Percentiles rank a stretch among this genome's conserved stretches.
Conservation (phyloP, 2,113 vertebrate genomes). For the Cercocebus atys region DNA sequence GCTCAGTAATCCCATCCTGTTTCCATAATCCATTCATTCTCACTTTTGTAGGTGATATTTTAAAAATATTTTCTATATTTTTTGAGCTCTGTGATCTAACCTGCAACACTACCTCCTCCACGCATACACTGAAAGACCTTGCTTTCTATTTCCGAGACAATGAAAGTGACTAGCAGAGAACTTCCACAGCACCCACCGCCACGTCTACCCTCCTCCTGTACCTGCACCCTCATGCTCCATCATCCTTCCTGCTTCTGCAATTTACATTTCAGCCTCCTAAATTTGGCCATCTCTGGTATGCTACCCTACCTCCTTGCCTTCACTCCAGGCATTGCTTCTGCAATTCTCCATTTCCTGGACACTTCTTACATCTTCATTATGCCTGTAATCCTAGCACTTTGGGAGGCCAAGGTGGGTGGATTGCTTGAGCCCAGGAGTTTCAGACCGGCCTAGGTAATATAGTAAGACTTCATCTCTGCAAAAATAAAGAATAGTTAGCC, state of each 20-base stretch:
- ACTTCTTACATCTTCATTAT: background rate
- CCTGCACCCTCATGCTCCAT: background rate
- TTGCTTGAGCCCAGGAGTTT: too few relatives aligned
- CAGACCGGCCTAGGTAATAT: too few relatives aligned
- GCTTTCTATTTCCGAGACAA: background rate
- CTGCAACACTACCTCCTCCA: background rate
- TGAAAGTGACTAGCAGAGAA: background rate
- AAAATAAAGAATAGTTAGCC: background rate
- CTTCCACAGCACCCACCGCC: background rate
- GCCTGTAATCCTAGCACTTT: background rate
- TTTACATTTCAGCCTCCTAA: background rate
- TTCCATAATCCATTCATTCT: background rate
- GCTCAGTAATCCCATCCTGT: background rate
- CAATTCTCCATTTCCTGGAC: background rate
- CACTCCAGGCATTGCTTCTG: background rate
- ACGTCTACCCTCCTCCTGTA: fast-evolving
- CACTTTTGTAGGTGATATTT: background rate
- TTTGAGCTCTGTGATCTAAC: background rate
- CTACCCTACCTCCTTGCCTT: background rate
- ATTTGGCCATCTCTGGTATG: background rate
- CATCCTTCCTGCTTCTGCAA: background rate
- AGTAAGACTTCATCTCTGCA: background rate
- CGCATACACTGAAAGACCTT: background rate
- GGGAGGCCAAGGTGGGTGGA: background rate
- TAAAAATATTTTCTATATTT: background rate